Base-by-base conservation (phyloP, 2,113 vertebrate species). In the Tauraco erythrolophus region DNA sequence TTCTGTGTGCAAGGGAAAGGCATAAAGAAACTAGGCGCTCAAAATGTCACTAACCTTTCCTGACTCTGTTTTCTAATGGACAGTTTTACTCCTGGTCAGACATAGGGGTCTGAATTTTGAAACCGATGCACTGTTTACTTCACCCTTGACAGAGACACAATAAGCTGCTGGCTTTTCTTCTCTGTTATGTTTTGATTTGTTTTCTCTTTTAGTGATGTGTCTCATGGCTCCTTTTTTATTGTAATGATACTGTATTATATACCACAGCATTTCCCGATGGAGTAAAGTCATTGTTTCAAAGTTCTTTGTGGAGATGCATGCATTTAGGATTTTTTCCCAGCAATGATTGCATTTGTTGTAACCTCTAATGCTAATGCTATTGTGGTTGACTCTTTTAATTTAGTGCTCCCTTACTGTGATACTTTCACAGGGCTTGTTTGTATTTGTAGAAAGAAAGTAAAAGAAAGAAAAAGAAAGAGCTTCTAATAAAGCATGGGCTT, bases 321-420 rank as follows among this genome's bases (percentile, higher is more conserved):
- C 92, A 87, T 94, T 97, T 97, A 97, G 93, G 77, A 72, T 95
- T 98, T 97, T 92, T 96, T 95, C 93, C 94, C 96, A 95, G n/a
- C 87, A 95, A 76, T 93, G 94, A 91, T 94, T 92, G 75, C 64
- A 87, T 97, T 97, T 96, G 89, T 95, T 96, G 90, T 94, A 89
- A 93, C 91, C 94, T 95, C 96, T 96, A 93, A 95, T 92, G 89
- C 80, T 93, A 96, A 98, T 93, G 84, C 94, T 90, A 91, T 97
- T 91, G 88, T 94, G 96, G 92, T 90, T 97, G 95, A 76, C 96
- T 98, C 95, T 94, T 98, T 98, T 97, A 97, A 98, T 97, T 98
- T 97, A 81, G 77, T 88, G 82, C 61, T 97, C 94, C 56, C 95
- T 97, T 68, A 91, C 94, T 97, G 94, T 78, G 97, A 96, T 96